Evolutionary conservation across 2,888 invertebrate species (phyloP).

Genomic region (Leucophenga maculata): DNA sequence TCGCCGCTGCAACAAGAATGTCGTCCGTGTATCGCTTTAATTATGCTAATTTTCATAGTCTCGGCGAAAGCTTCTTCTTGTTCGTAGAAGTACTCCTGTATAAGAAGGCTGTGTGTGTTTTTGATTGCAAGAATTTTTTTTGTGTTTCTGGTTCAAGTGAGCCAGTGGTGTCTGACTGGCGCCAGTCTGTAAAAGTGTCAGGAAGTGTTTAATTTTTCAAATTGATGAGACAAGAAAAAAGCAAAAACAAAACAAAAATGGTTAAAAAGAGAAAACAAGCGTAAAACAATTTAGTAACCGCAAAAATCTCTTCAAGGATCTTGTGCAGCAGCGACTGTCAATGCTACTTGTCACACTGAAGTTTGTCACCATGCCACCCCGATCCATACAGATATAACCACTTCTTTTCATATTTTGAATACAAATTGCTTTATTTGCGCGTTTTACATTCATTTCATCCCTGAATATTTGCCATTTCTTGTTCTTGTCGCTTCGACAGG

Average conservation of each 20-base stretch:
- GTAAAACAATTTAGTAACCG: neutral
- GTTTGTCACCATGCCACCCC: too few species aligned
- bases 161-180: slow-evolving; percentile 40
- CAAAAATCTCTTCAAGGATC: slow-evolving; percentile 3
- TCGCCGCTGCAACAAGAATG: neutral
- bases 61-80: slow-evolving; percentile 9
- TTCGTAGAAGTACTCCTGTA: too few species aligned
- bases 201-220: slow-evolving; percentile 36
- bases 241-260: slow-evolving; percentile 38
- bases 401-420: slow-evolving; percentile 71
- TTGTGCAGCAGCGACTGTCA: slow-evolving; percentile 46
- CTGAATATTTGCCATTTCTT: slow-evolving; percentile 38
- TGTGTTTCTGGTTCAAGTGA: slow-evolving; percentile 27
- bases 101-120: neutral
- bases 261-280: neutral
- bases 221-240: slow-evolving; percentile 28
- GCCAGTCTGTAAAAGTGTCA: slow-evolving; percentile 43
- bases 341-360: too few species aligned
- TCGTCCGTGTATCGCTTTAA: slow-evolving; percentile 41
- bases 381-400: slow-evolving; percentile 19
- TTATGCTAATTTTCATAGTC: slow-evolving; percentile 52
- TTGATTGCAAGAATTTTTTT: slow-evolving; percentile 21
- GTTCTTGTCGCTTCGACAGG: slow-evolving; percentile 3
- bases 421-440: slow-evolving; percentile 71
- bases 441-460: slow-evolving; percentile 34